Evolutionary conservation across 2,797 vertebrate species (phyloP), one percentile per base, ranked within the genome.

Genomic region (Phoeniculus purpureus): DNA sequence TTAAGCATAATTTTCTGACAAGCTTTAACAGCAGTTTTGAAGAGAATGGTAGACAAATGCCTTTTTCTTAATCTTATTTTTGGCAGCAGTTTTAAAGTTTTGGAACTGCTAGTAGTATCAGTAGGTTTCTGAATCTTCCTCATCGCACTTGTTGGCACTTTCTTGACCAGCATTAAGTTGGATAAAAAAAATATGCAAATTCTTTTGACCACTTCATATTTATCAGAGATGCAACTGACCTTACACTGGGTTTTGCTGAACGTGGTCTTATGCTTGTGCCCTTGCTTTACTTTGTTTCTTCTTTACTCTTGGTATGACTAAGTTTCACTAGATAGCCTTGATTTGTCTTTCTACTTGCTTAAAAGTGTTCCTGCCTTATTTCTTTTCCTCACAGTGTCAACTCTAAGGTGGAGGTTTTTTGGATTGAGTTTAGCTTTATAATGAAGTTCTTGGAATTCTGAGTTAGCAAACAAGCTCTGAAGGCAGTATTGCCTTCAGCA

Each of bases 321-420:
- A 14, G 8, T 51, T 59, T 59, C 31, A 17, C 29, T 0, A 1
- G 10, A 37, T 78, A 15, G 1, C 3, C 31, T 43, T 37, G 4
- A 10, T 72, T 52, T 52, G 29, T 66, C 37, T 86, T 79, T 83
- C 18, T 8, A 40, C n/a, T 83, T 68, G 12, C 16, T 25, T 76
- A 70, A 60, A 29, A 14, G 31, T 34, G 16, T 71, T 54, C 10
- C 25, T 31, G 34, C 51, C 29, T 19, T 40, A 2, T 11, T 47
- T 75, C 34, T 70, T 37, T 40, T 37, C 11, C 18, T 6, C 17
- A 50, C 27, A 12, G 11, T 51, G 43, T 60, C n/a, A 73, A 1
- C 52, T 81, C 40, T 32, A 59, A 47, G 12, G 27, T 1, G 1
- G 32, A 71, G 15, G n/a, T 79, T 75, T 75, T 54, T 50, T 4